Percentiles rank a stretch among this genome's conserved stretches.
These are phyloP conservation scores for Illadopsis cleaveri DNA, from an alignment of 2,113 vertebrate species.

Conservation along the genomic window DNA sequence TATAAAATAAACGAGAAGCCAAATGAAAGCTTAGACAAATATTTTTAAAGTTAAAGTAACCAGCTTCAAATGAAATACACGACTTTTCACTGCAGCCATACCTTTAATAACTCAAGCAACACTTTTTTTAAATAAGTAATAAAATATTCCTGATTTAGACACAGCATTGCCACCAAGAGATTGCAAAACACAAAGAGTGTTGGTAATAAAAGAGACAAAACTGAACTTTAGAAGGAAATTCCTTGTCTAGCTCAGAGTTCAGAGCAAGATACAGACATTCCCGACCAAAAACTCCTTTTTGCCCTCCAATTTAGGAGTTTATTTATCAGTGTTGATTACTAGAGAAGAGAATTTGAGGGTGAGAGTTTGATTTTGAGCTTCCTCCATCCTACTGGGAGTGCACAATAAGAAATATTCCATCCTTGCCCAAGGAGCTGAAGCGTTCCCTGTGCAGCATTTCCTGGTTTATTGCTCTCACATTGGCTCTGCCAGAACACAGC, in stretches of 20 bases:
- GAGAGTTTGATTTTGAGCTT: background rate
- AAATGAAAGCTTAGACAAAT: slow-evolving; percentile 27
- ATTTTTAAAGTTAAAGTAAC: slow-evolving; percentile 31
- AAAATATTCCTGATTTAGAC: background rate
- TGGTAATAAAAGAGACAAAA: background rate
- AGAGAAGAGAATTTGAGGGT: background rate
- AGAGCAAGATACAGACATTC: accelerated
- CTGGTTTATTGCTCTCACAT: background rate
- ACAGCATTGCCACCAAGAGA: background rate
- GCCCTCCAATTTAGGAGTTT: background rate
- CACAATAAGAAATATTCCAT: background rate
- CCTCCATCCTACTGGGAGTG: background rate
- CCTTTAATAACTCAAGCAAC: background rate
- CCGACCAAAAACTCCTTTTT: background rate
- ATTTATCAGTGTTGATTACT: background rate
- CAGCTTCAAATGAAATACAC: background rate
- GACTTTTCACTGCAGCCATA: background rate
- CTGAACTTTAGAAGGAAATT: background rate
- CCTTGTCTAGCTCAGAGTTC: background rate
- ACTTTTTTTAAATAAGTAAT: background rate
- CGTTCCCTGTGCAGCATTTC: background rate
- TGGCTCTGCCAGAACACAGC: background rate
- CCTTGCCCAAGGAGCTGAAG: background rate
- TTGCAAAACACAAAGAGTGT: background rate
- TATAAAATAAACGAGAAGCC: background rate